Evolutionary conservation across 2,888 invertebrate species (phyloP).

Genomic region (Mythimna pallens): DNA sequence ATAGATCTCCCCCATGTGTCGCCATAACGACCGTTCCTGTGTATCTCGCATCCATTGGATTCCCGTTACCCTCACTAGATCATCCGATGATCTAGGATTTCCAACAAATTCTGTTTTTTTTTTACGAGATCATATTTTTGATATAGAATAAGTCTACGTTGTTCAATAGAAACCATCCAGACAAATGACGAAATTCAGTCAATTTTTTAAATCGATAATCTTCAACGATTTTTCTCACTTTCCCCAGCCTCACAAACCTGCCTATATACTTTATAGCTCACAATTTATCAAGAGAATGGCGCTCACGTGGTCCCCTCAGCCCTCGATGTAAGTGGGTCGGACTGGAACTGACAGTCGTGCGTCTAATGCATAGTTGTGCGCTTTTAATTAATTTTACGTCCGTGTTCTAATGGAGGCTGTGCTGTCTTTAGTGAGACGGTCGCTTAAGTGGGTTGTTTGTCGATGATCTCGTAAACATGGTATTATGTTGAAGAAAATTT

Average conservation of each 20-base stretch:
- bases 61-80: no score
- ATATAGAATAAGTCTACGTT: no score
- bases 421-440: conserved; percentile 13
- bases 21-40: no score
- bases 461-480: conserved; percentile 1
- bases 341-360: conserved; percentile 79
- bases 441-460: conserved; percentile 1
- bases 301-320: conserved; percentile 64
- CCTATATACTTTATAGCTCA: conserved; percentile 34
- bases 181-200: not conserved
- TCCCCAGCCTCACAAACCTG: conserved; percentile 17
- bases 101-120: no score
- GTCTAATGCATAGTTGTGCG: conserved; percentile 69
- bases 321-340: conserved; percentile 75
- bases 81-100: no score
- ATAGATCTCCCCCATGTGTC: no score
- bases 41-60: no score
- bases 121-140: no score
- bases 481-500: not conserved
- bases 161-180: not conserved
- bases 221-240: conserved; percentile 3
- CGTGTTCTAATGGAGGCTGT: conserved; percentile 31
- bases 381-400: conserved; percentile 76
- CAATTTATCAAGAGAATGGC: conserved; percentile 63
- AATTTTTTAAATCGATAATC: not conserved